A percentile compares a stretch with the other conserved stretches of the same genome.
phyloP scores from a whole-genome alignment of 2,888 invertebrate genomes.

The Darwinula stevensoni region DNA sequence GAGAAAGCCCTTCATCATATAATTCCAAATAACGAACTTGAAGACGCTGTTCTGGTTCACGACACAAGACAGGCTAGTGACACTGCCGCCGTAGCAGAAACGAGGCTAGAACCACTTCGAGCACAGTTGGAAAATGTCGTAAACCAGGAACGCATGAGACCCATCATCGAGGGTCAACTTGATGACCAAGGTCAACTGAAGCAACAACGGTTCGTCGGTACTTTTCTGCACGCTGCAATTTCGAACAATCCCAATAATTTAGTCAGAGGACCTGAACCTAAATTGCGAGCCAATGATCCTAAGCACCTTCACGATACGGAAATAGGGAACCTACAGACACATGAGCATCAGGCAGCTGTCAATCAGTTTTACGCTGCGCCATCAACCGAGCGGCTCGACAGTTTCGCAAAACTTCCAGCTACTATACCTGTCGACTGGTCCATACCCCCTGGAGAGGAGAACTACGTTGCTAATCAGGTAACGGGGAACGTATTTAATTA shows the following conservation, averaged over 20 bases:
- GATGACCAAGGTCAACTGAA: background rate
- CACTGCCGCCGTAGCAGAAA: background rate
- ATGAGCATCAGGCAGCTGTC: conserved; percentile 1
- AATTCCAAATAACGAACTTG: background rate
- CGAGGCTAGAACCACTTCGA: background rate
- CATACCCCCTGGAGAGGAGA: background rate
- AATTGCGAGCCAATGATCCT: conserved; percentile 1
- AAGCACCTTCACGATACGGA: background rate
- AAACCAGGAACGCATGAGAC: background rate
- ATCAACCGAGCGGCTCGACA: background rate
- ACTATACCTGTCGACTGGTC: background rate
- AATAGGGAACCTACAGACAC: conserved; percentile 1
- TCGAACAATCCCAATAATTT: conserved; percentile 1
- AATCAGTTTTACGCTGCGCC: background rate
- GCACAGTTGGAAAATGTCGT: background rate
- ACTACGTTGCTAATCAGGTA: conserved; percentile 1
- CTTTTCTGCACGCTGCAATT: background rate
- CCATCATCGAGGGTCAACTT: background rate
- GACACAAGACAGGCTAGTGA: background rate
- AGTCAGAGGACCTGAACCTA: background rate
- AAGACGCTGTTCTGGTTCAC: background rate
- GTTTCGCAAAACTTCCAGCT: background rate
- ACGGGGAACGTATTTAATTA: no score
- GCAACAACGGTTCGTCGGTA: background rate
- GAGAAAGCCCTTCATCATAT: conserved; percentile 1